phyloP scores from a whole-genome alignment of 2,797 vertebrate species.

The Uromys caudimaculatus region DNA sequence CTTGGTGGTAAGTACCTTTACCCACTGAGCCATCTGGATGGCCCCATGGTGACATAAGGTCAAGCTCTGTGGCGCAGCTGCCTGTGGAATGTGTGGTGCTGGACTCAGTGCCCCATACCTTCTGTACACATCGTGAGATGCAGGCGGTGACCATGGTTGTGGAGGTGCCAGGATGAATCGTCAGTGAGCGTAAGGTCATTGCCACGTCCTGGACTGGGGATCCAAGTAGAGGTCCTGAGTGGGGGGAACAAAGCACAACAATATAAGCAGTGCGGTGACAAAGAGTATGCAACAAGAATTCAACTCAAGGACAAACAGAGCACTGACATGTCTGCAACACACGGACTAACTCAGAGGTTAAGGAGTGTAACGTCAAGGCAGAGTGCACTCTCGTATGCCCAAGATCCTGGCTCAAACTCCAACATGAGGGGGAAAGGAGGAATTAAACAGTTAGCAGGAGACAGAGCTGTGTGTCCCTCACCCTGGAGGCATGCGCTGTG shows the following conservation, averaged over 20 bases:
- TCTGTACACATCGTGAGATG: slow-evolving; percentile 94
- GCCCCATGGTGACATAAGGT: background rate
- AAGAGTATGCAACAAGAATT: background rate
- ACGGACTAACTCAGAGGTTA: background rate
- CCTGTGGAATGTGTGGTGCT: background rate
- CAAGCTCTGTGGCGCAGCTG: background rate
- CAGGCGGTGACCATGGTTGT: slow-evolving; percentile 96
- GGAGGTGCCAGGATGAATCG: slow-evolving; percentile 92
- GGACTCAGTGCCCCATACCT: slow-evolving; percentile 88
- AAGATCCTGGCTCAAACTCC: background rate
- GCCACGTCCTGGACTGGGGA: slow-evolving; percentile 93
- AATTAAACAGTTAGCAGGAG: background rate
- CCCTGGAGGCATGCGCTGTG: slow-evolving; percentile 93
- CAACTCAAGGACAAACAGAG: background rate
- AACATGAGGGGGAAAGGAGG: background rate
- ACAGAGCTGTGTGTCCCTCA: slow-evolving; percentile 73
- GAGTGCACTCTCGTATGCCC: background rate
- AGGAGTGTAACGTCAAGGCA: too few relatives aligned
- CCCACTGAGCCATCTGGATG: background rate
- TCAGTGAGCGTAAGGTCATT: slow-evolving; percentile 89
- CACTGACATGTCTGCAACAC: background rate
- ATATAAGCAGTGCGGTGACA: background rate
- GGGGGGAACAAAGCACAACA: background rate
- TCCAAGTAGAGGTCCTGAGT: slow-evolving; percentile 94
- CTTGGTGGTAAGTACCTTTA: background rate